phyloP scores from a whole-genome alignment of 2,797 vertebrate species.

The Hylomyscus alleni region DNA sequence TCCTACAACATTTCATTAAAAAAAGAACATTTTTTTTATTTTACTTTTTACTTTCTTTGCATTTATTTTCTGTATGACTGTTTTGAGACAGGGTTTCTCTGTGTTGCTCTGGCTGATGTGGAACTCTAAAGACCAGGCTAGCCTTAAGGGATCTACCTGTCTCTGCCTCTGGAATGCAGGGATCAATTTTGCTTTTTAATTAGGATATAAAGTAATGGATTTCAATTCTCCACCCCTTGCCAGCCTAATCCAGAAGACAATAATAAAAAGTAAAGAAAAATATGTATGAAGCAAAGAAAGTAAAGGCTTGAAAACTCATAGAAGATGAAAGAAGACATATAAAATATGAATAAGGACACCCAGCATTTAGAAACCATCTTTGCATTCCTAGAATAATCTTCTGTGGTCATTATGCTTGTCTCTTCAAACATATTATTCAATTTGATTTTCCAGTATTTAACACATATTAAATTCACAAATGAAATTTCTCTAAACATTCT shows the following conservation, averaged over 20 bases:
- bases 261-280: neutral
- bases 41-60: neutral
- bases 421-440: neutral
- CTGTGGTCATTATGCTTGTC: neutral
- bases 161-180: neutral
- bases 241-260: neutral
- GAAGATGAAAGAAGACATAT: neutral
- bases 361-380: neutral
- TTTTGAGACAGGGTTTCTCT: neutral
- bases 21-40: neutral
- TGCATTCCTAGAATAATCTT: constrained; percentile 22
- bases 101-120: neutral
- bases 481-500: neutral
- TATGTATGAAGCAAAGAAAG: neutral
- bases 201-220: neutral
- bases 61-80: neutral
- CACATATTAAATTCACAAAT: neutral
- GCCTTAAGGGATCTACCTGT: neutral
- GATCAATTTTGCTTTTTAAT: neutral
- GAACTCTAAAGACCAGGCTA: neutral
- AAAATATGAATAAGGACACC: neutral
- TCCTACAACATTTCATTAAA: neutral
- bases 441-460: constrained; percentile 22
- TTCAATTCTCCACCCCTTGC: neutral
- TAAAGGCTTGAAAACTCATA: neutral